Conservation (phyloP, 2,113 vertebrate genomes). For the Hemibagrus wyckioides region DNA sequence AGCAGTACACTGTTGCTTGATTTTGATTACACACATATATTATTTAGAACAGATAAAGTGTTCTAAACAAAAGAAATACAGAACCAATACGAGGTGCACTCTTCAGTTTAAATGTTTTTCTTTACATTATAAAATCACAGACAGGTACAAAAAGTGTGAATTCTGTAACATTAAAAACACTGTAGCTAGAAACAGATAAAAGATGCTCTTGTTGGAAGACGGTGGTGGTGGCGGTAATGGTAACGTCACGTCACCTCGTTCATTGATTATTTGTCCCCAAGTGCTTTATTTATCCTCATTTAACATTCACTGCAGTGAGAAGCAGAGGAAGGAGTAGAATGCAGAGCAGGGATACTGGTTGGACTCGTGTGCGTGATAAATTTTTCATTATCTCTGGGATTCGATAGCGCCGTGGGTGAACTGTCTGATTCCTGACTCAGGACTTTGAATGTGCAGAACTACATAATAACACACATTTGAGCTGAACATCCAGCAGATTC, state of each 20-base stretch:
- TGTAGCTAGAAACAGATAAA: background rate
- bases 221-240: background rate
- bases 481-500: background rate
- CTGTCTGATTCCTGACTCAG: constrained; percentile 24
- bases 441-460: constrained; percentile 7
- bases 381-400: background rate
- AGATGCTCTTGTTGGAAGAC: background rate
- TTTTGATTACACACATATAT: background rate
- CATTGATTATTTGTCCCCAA: background rate
- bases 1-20: background rate
- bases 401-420: background rate
- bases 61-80: too few relatives aligned
- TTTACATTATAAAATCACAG: too few relatives aligned
- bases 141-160: background rate
- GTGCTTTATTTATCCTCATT: background rate
- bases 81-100: background rate
- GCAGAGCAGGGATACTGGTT: background rate
- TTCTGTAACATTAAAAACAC: background rate
- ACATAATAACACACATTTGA: background rate
- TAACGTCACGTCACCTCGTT: background rate
- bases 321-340: constrained; percentile 6
- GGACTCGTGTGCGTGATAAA: background rate
- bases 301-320: background rate
- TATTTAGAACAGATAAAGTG: background rate
- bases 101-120: too few relatives aligned